Evolutionary conservation across 2,888 invertebrate species (phyloP), one percentile per base, ranked within the genome.

Genomic region (Gibbula magus): DNA sequence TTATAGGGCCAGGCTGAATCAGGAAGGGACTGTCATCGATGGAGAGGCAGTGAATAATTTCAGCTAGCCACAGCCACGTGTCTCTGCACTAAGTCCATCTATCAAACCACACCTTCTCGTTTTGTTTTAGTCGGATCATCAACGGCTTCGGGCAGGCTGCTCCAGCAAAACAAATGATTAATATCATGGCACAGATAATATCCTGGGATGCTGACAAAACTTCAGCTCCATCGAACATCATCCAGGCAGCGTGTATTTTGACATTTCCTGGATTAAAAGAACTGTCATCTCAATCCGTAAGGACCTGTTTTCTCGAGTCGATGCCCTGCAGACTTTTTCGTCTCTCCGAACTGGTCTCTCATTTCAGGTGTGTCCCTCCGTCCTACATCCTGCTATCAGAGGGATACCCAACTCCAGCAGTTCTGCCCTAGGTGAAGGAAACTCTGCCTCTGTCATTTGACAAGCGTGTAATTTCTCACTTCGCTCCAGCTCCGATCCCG

Each of bases 211-310:
- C 20, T 32, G 70, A 35, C 18, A 18, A 70, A 35, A n/a, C 35
- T 70, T 35, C 70, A 70, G 70, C 70, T 32, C 3, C 35, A 35
- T 39, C 35, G 70, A 45, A 35, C 70, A 70, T 70, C 39, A 70
- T 32, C 35, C 20, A 70, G 70, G 70, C 70, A 70, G 70, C 70
- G 13, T 54, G 75, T 75, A 35, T 75, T 75, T 75, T 75, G 75
- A 53, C 75, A 54, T 75, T 75, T 75, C 75, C 75, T 52, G 75
- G 35, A 75, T 75, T 75, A 75, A 75, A 75, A 75, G 75, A 53
- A 53, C 25, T 75, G 75, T 75, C 70, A 70, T 20, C 20, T 39
- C 70, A 18, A 35, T 29, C 20, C 16, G 13, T n/a, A n/a, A 70
- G 70, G 35, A 70, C 32, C 35, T 70, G 70, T 70, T 70, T 70